These are phyloP conservation scores for Cephus cinctus DNA, from an alignment of 1,140 invertebrate species.

Conservation along the genomic window DNA sequence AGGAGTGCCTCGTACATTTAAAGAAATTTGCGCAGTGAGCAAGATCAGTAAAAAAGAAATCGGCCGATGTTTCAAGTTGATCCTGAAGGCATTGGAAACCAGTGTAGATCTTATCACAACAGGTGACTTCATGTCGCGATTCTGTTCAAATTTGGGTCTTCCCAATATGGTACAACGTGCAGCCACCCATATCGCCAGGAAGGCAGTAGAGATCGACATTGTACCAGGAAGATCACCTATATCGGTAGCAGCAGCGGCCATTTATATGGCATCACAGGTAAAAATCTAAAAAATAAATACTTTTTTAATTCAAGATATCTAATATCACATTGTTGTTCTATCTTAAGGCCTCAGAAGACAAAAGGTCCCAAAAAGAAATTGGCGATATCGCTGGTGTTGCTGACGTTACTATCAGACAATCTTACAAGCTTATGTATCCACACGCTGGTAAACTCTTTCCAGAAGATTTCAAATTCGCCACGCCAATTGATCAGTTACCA, in stretches of 20 bases:
- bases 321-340: conserved; percentile 19
- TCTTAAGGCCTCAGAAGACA: conserved; percentile 86
- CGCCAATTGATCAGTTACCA: conserved; percentile 92
- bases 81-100: conserved; percentile 89
- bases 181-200: conserved; percentile 94
- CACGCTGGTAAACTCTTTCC: conserved; percentile 91
- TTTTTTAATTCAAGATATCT: conserved; percentile 11
- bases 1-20: conserved; percentile 97
- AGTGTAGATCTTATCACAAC: conserved; percentile 98
- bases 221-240: conserved; percentile 98
- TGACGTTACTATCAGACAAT: conserved; percentile 97
- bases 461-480: conserved; percentile 93
- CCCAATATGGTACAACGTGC: conserved; percentile 92
- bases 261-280: conserved; percentile 98
- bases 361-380: conserved; percentile 96
- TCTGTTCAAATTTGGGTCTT: conserved; percentile 83
- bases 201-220: conserved; percentile 95
- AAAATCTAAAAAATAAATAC: too few relatives aligned
- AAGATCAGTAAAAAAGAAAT: conserved; percentile 99
- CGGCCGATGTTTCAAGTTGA: conserved; percentile 93
- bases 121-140: conserved; percentile 96
- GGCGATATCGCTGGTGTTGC: conserved; percentile 98
- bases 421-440: conserved; percentile 97
- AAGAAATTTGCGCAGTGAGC: conserved; percentile 98
- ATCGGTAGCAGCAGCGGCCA: conserved; percentile 97